A percentile compares a stretch with the other conserved stretches of the same genome.
These are phyloP conservation scores for Cacatua alba DNA, from an alignment of 2,113 vertebrate genomes.

Conservation along the genomic window DNA sequence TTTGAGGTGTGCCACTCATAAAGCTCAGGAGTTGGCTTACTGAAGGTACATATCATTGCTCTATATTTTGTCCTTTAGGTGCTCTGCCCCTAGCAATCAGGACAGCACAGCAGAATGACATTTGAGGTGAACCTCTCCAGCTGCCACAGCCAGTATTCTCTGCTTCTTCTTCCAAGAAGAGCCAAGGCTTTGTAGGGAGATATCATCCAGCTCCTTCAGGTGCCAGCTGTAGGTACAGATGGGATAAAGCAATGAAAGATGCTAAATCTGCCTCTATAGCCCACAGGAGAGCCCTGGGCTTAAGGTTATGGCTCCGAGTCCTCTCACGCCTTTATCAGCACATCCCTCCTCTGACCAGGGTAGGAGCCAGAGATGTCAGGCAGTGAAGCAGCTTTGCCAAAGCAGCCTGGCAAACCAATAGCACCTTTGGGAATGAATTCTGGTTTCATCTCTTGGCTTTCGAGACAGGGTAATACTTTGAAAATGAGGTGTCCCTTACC, in stretches of 20 bases:
- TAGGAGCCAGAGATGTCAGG: background rate
- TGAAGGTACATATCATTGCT: rapidly evolving
- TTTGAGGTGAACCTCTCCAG: background rate
- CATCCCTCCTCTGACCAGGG: background rate
- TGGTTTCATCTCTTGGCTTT: background rate
- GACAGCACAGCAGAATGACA: background rate
- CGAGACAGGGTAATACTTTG: background rate
- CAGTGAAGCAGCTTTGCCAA: background rate
- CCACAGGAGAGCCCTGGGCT: background rate
- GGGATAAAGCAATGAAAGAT: background rate
- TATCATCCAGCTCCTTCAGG: background rate
- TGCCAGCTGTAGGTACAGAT: background rate
- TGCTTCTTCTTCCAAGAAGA: background rate
- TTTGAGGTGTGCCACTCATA: background rate
- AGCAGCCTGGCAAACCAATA: background rate
- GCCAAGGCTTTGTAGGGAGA: background rate
- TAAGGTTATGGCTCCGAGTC: background rate
- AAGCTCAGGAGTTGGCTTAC: background rate
- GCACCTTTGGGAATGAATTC: background rate
- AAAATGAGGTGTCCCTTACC: background rate
- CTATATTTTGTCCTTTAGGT: background rate
- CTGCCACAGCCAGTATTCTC: background rate
- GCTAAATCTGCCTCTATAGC: background rate
- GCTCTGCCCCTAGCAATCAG: background rate
- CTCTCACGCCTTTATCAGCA: background rate